phyloP scores from a whole-genome alignment of 2,797 vertebrate species.

The Squalus acanthias region DNA sequence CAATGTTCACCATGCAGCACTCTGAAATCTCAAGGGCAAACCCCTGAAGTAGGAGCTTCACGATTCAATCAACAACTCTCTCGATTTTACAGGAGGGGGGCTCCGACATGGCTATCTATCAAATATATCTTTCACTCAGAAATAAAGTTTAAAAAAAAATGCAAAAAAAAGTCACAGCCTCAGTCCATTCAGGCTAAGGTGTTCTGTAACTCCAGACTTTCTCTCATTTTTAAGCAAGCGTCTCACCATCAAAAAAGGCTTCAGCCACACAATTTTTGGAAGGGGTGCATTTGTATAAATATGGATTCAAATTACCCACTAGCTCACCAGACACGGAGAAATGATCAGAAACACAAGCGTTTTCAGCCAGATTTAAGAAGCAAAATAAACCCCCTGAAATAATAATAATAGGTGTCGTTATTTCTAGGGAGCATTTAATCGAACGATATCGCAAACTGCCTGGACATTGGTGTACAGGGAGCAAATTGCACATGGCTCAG shows the following conservation, averaged over 20 bases:
- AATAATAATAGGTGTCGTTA: background rate
- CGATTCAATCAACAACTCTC: background rate
- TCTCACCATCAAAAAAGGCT: background rate
- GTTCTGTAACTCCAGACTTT: background rate
- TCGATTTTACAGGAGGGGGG: background rate
- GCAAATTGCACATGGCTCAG: background rate
- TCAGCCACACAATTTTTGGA: background rate
- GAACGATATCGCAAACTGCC: background rate
- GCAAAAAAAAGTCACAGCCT: background rate
- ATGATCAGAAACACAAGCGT: background rate
- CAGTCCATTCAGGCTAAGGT: background rate
- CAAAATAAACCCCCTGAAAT: background rate
- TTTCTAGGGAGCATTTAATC: background rate
- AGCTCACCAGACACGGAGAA: slow-evolving; percentile 38
- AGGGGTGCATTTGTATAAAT: background rate
- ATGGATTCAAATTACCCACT: no score
- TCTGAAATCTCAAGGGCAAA: background rate
- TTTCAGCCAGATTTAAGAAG: background rate
- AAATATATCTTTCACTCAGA: background rate
- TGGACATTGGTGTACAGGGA: background rate
- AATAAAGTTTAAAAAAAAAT: background rate
- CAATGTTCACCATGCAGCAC: no score
- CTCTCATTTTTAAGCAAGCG: background rate
- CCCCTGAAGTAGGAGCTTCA: background rate
- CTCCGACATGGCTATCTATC: background rate